A percentile compares a stretch with the other conserved stretches of the same genome.
Evolutionary conservation across 2,113 vertebrate species (phyloP).

Genomic region (Apaloderma vittatum): DNA sequence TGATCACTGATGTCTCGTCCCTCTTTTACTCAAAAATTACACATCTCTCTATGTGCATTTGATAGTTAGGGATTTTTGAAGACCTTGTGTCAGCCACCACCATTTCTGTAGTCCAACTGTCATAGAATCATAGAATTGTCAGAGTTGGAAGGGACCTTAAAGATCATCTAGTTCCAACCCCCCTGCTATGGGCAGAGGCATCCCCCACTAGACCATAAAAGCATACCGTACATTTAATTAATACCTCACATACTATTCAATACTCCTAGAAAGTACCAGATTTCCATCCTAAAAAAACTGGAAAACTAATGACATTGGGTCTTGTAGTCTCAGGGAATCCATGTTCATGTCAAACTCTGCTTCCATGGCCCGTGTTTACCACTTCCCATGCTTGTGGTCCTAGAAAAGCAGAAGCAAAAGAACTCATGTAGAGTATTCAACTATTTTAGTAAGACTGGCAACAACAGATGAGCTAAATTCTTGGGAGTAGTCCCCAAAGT

Average conservation of each 20-base stretch:
- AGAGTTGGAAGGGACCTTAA: too few species aligned
- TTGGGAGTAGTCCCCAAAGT: not conserved
- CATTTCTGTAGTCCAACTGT: not conserved
- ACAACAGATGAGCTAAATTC: not conserved
- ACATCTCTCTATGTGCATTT: not conserved
- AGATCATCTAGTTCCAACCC: too few species aligned
- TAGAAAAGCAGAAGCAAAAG: not conserved
- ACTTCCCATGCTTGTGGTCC: not conserved
- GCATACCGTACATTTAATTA: not conserved
- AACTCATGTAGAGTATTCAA: not conserved
- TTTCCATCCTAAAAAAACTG: not conserved
- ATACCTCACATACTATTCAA: not conserved
- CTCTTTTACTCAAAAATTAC: not conserved
- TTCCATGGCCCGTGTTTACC: not conserved
- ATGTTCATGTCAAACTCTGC: not conserved
- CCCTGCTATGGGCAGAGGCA: too few species aligned
- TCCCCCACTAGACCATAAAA: too few species aligned
- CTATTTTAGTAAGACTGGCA: not conserved
- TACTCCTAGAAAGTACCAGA: not conserved
- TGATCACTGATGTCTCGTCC: not conserved
- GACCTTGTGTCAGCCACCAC: accelerated
- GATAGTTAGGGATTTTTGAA: not conserved
- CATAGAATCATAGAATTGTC: not conserved
- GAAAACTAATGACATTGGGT: not conserved
- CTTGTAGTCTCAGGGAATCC: not conserved